Evolutionary conservation across 2,888 invertebrate species (phyloP).

Genomic region (Drosophila antonietae): DNA sequence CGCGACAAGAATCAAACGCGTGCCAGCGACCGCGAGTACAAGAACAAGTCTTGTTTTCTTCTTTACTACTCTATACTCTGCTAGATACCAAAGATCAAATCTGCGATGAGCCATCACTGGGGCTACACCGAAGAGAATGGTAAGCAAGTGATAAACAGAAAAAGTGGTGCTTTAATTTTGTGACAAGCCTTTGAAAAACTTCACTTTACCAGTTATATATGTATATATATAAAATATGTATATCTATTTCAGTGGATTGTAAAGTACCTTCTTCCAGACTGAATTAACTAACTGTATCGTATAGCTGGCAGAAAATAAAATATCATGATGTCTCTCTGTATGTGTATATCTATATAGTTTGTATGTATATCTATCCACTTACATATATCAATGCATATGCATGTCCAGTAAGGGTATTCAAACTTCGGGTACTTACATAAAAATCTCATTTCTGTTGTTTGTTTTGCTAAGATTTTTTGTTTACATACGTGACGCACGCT

Average conservation of each 20-base stretch:
- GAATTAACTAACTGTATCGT: no score
- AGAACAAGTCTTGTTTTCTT: constrained; percentile 29
- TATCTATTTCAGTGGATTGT: neutral
- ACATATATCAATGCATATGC: no score
- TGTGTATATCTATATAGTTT: neutral
- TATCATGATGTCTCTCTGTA: no score
- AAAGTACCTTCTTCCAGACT: no score
- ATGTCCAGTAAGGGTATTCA: neutral
- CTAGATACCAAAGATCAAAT: constrained; percentile 30
- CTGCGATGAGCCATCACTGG: constrained; percentile 78
- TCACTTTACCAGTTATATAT: neutral
- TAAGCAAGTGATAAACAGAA: constrained; percentile 48
- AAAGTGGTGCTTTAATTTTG: neutral
- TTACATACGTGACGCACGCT: constrained; percentile 44
- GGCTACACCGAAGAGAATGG: constrained; percentile 81
- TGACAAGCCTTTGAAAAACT: neutral
- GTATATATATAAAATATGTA: neutral
- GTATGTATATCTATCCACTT: neutral
- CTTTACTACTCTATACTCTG: neutral
- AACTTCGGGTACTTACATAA: neutral
- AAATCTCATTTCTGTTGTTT: constrained; percentile 38
- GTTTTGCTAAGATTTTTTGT: constrained; percentile 45
- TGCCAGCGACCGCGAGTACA: constrained; percentile 53
- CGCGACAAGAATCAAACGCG: constrained; percentile 48
- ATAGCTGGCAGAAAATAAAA: no score